Base-by-base conservation (phyloP, 2,888 invertebrate species). In the Patella pellucida region DNA sequence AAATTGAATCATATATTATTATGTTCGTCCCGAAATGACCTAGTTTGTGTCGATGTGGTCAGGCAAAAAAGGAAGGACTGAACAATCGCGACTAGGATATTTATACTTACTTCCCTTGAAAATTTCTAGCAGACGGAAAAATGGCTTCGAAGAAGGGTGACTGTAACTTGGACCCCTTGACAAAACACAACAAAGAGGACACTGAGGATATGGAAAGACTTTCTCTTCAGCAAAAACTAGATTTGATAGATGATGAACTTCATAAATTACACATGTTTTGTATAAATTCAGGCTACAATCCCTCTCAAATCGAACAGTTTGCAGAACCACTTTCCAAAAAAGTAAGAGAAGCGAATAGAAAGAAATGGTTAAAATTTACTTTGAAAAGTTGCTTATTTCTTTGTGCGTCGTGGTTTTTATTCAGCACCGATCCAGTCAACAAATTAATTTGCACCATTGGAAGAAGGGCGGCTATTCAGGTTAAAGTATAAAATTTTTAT, bases 221-320 rank as follows among this genome's bases (percentile, higher is more conserved):
- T 79, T 73, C 82, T 16, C 31, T 82, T 31, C 80, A 83, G 27
- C 84, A 84, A 56, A 85, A 84, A 72, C 68, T 85, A 15, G 78
- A 77, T 31, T 31, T 81, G n/a, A 78, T 86, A 11, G 85, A 86
- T 73, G 75, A 79, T 67, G 86, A 86, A 76, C 77, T 86, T 23
- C 77, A 81, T n/a, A 77, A 81, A 68, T 73, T 86, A 11, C 83
- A 85, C 54, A 73, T 83, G 51, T 82, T 83, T 56, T 85, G 86
- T 76, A 69, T 83, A 4, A 80, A 80, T 23, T 75, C 83, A 11
- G 86, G 86, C 0, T 85, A 82, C 78, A 84, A 76, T 31, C 80
- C 82, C 9, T 52, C 69, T 31, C 80, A 86, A 74, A 82, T 86
- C 14, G 80, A 85, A 68, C 69, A 73, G 19, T 79, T 79, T 69